Evolutionary conservation across 2,113 vertebrate genomes (phyloP).

Genomic region (Dryoscopus gambensis): DNA sequence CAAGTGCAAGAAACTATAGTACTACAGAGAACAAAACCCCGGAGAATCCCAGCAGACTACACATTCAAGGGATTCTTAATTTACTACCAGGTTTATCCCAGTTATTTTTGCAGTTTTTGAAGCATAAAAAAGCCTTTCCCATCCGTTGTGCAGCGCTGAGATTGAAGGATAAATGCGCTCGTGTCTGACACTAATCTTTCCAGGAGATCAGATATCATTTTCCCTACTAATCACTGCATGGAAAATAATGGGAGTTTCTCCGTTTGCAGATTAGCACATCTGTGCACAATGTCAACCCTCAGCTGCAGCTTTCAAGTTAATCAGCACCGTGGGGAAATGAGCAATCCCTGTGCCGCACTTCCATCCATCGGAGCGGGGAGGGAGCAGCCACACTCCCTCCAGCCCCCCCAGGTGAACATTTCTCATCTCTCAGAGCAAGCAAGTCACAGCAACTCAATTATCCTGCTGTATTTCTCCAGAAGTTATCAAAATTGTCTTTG

Average conservation of each 20-base stretch:
- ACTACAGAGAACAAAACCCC: not conserved
- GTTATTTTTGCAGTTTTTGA: not conserved
- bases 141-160: not conserved
- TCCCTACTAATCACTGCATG: not conserved
- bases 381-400: not conserved
- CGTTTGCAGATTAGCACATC: constrained; percentile 26
- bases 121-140: not conserved
- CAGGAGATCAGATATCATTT: not conserved
- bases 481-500: not conserved
- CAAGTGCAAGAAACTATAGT: not conserved
- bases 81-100: not conserved
- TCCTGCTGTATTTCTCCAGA: not conserved
- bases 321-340: constrained; percentile 39
- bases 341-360: not conserved
- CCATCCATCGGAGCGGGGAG: not conserved
- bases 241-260: constrained; percentile 19
- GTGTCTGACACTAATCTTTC: not conserved
- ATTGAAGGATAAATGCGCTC: not conserved
- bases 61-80: not conserved
- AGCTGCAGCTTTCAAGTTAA: constrained; percentile 51
- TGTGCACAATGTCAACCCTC: constrained; percentile 8
- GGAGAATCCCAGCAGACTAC: not conserved
- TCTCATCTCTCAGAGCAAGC: not conserved
- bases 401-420: not conserved
- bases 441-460: constrained; percentile 20